Evolutionary conservation across 2,797 vertebrate genomes (phyloP).

Genomic region (Acanthurus lineatus): DNA sequence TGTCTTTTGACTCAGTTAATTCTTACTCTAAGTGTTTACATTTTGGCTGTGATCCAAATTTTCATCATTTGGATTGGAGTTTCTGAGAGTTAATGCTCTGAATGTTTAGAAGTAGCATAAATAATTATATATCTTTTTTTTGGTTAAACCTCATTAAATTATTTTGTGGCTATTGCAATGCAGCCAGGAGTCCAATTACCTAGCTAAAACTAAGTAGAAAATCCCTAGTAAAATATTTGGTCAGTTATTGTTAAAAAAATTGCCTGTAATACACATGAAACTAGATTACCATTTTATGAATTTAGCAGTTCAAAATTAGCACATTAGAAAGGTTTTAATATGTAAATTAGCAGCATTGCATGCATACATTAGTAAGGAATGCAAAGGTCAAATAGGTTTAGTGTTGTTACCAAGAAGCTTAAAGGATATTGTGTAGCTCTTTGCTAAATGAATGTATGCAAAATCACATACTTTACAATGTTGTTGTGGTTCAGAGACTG

Average conservation of each 20-base stretch:
- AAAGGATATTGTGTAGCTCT: neutral
- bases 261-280: neutral
- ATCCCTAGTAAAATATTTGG: neutral
- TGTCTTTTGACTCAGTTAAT: neutral
- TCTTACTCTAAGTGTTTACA: neutral
- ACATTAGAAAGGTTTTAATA: neutral
- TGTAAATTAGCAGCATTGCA: neutral
- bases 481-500: neutral
- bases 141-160: neutral
- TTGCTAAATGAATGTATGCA: neutral
- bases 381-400: slow-evolving; percentile 3
- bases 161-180: neutral
- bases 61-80: neutral
- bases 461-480: neutral
- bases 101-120: neutral
- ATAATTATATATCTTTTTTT: neutral
- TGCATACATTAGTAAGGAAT: slow-evolving; percentile 1
- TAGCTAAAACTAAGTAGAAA: neutral
- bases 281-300: neutral
- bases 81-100: neutral
- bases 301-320: neutral
- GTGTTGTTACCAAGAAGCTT: slow-evolving; percentile 7
- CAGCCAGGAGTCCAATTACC: neutral
- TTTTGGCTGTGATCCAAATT: neutral
- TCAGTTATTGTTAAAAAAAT: neutral